Percentiles rank a stretch among this genome's conserved stretches.
phyloP scores from a whole-genome alignment of 2,797 vertebrate genomes.

The Stomatorhinus walkeri region DNA sequence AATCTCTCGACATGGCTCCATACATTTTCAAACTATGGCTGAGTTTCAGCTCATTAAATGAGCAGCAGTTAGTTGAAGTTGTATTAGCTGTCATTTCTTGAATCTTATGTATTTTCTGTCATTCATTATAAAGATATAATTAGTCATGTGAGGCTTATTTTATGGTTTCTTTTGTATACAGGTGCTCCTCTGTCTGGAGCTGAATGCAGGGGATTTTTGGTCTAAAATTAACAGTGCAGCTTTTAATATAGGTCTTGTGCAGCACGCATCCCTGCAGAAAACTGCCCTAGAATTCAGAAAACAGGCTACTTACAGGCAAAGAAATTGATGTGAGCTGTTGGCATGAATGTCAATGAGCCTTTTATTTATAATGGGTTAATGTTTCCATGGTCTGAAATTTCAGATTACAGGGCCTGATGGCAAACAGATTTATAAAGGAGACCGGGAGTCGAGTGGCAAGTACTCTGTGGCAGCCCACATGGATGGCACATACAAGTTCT shows the following conservation, averaged over 20 bases:
- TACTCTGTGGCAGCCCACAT: conserved; percentile 96
- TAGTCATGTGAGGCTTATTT: neutral
- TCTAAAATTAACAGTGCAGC: neutral
- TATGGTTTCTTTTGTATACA: neutral
- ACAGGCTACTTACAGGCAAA: neutral
- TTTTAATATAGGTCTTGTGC: neutral
- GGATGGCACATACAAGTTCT: conserved; percentile 96
- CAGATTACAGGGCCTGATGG: conserved; percentile 96
- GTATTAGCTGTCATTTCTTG: neutral
- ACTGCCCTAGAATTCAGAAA: neutral
- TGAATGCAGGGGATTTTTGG: neutral
- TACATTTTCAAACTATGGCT: neutral
- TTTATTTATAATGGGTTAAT: neutral
- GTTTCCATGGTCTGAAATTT: neutral
- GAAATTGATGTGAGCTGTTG: neutral
- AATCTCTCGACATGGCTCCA: neutral
- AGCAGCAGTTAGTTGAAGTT: neutral
- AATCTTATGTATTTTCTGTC: neutral
- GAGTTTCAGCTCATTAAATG: neutral
- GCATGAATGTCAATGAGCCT: neutral
- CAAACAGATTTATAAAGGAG: conserved; percentile 94
- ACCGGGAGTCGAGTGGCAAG: conserved; percentile 92
- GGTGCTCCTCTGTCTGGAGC: neutral
- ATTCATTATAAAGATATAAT: neutral
- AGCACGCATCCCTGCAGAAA: neutral